phyloP scores from a whole-genome alignment of 2,797 vertebrate genomes.

The Liparis tanakae region DNA sequence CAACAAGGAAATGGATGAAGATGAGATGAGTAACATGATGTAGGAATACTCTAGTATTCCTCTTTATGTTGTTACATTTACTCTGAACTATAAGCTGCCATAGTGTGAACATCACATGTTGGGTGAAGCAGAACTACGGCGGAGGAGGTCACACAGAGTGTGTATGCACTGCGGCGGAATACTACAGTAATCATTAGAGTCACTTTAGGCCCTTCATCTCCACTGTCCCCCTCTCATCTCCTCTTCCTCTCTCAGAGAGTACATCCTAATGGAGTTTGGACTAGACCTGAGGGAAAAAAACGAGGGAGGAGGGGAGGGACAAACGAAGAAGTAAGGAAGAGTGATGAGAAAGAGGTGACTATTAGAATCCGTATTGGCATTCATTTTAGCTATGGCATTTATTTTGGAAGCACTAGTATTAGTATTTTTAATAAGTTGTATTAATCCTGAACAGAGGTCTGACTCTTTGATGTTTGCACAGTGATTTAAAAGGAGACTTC shows the following conservation, averaged over 20 bases:
- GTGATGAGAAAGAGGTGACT: slow-evolving; percentile 24
- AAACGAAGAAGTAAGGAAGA: slow-evolving; percentile 25
- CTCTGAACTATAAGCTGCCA: slow-evolving; percentile 9
- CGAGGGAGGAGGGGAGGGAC: not conserved
- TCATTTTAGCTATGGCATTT: slow-evolving; percentile 46
- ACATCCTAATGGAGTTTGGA: slow-evolving; percentile 68
- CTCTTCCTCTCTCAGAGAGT: slow-evolving; percentile 38
- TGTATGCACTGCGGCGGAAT: slow-evolving; percentile 26
- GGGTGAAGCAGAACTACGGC: slow-evolving; percentile 5
- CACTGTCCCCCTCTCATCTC: slow-evolving; percentile 47
- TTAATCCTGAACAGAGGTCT: slow-evolving; percentile 56
- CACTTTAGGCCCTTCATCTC: slow-evolving; percentile 63
- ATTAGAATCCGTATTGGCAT: slow-evolving; percentile 51
- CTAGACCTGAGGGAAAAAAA: slow-evolving; percentile 60
- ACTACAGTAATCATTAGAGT: slow-evolving; percentile 61
- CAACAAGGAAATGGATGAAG: not conserved
- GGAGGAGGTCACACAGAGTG: slow-evolving; percentile 43
- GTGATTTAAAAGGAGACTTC: slow-evolving; percentile 39
- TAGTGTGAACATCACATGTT: slow-evolving; percentile 28
- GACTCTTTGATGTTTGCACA: slow-evolving; percentile 63
- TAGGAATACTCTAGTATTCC: not conserved
- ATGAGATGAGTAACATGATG: not conserved
- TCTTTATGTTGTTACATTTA: slow-evolving; percentile 13
- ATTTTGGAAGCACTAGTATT: slow-evolving; percentile 40
- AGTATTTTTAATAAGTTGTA: slow-evolving; percentile 54